A percentile compares a stretch with the other conserved stretches of the same genome.
Conservation (phyloP, 2,888 invertebrate species). For the Troides oblongomaculatus region DNA sequence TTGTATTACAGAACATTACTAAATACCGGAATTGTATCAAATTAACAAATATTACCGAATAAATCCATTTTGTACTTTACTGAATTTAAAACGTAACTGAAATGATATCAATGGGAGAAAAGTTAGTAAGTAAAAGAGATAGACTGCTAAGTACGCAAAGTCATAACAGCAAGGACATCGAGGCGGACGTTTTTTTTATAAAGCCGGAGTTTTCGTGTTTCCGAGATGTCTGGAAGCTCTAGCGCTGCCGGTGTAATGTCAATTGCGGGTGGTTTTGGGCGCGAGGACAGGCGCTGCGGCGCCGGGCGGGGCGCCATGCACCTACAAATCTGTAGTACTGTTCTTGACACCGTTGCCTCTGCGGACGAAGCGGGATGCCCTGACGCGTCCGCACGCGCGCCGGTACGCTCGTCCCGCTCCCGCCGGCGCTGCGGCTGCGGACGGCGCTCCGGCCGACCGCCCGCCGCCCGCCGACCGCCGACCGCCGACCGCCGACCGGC, state of each 20-base stretch:
- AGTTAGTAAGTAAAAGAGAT: not conserved
- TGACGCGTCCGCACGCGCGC: slow-evolving; percentile 16
- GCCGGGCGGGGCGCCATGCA: slow-evolving; percentile 41
- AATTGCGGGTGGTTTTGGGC: slow-evolving; percentile 49
- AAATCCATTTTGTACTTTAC: not conserved
- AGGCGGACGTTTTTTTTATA: slow-evolving; percentile 1
- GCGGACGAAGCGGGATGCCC: slow-evolving; percentile 38
- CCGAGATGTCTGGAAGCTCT: slow-evolving; percentile 33
- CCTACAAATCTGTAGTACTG: slow-evolving; percentile 36
- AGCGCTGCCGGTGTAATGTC: slow-evolving; percentile 59
- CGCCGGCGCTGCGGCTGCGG: slow-evolving; percentile 24
- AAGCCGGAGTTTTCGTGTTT: slow-evolving; percentile 28
- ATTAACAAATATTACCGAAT: not conserved
- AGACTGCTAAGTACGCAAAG: not conserved
- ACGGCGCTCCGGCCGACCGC: slow-evolving; percentile 16
- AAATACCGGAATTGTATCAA: not conserved
- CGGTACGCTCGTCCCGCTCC: slow-evolving; percentile 10
- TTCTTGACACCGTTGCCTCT: slow-evolving; percentile 37
- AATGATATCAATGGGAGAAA: not conserved
- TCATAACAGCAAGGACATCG: slow-evolving; percentile 4
- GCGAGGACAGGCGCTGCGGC: slow-evolving; percentile 48
- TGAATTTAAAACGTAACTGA: too few relatives aligned
- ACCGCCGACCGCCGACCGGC: too few relatives aligned
- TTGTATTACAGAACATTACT: too few relatives aligned
- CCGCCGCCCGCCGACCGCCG: too few relatives aligned